phyloP scores from a whole-genome alignment of 2,888 invertebrate species.

The Chrysolina haemoptera region DNA sequence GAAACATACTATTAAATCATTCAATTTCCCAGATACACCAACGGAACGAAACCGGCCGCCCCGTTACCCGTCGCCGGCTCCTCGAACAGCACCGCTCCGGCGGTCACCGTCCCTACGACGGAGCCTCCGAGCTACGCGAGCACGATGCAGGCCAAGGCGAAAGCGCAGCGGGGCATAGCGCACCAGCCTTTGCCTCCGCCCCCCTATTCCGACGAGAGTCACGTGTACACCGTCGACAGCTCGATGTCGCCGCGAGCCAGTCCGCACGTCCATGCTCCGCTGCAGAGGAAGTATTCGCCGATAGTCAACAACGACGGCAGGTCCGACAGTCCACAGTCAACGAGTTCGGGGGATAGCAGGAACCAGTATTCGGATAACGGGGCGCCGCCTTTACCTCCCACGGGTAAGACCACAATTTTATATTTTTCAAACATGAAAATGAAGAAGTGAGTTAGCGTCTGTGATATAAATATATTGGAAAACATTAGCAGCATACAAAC shows the following conservation, averaged over 20 bases:
- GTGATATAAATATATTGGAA: too few relatives aligned
- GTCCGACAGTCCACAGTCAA: conserved; percentile 71
- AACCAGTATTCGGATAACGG: conserved; percentile 65
- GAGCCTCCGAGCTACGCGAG: conserved; percentile 95
- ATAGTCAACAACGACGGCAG: conserved; percentile 71
- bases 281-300: conserved; percentile 82
- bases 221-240: conserved; percentile 70
- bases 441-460: too few relatives aligned
- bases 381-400: conserved; percentile 70
- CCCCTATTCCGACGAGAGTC: conserved; percentile 73
- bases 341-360: conserved; percentile 70
- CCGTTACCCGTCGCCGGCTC: conserved; percentile 62
- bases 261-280: conserved; percentile 74
- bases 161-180: conserved; percentile 75
- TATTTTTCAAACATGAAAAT: too few relatives aligned
- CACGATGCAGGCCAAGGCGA: conserved; percentile 84
- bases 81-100: conserved; percentile 68
- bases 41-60: conserved; percentile 67
- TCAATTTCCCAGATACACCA: conserved; percentile 59
- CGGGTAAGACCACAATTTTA: conserved; percentile 58
- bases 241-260: conserved; percentile 70
- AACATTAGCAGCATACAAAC: too few relatives aligned
- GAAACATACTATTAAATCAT: too few relatives aligned
- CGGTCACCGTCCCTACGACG: conserved; percentile 77
- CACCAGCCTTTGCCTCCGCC: conserved; percentile 80